Conservation (phyloP, 2,797 vertebrate genomes). For the Poecilia gillii region DNA sequence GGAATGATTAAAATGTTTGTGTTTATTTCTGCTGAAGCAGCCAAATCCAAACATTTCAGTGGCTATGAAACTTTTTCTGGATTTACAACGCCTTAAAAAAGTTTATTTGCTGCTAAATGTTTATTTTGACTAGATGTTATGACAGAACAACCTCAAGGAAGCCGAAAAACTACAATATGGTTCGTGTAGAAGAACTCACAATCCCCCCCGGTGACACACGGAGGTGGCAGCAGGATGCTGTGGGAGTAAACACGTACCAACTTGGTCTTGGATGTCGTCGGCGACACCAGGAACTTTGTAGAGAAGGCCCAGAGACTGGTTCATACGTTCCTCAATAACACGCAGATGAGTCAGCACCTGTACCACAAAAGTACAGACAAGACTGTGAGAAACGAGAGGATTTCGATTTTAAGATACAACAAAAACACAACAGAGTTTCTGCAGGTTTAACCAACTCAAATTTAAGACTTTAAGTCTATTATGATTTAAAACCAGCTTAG, state of each 20-base stretch:
- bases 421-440: not conserved
- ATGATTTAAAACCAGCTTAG: no score
- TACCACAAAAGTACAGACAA: constrained; percentile 31
- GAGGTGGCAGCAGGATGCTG: not conserved
- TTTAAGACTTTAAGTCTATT: no score
- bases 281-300: constrained; percentile 96
- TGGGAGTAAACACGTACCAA: constrained; percentile 82
- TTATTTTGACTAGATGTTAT: not conserved
- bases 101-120: not conserved
- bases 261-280: constrained; percentile 98
- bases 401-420: not conserved
- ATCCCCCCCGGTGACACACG: not conserved
- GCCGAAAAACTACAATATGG: not conserved
- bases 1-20: not conserved
- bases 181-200: not conserved
- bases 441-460: no score
- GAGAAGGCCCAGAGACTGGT: constrained; percentile 95
- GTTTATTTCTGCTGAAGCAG: not conserved
- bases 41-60: not conserved
- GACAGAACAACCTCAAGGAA: not conserved
- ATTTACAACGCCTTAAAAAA: not conserved
- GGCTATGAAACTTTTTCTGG: not conserved
- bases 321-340: constrained; percentile 98
- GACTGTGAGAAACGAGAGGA: not conserved
- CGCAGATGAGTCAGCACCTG: constrained; percentile 98